Percentiles rank a stretch among this genome's conserved stretches.
These are phyloP conservation scores for Ceratosolen fusciceps DNA, from an alignment of 1,140 invertebrate genomes.

Conservation along the genomic window DNA sequence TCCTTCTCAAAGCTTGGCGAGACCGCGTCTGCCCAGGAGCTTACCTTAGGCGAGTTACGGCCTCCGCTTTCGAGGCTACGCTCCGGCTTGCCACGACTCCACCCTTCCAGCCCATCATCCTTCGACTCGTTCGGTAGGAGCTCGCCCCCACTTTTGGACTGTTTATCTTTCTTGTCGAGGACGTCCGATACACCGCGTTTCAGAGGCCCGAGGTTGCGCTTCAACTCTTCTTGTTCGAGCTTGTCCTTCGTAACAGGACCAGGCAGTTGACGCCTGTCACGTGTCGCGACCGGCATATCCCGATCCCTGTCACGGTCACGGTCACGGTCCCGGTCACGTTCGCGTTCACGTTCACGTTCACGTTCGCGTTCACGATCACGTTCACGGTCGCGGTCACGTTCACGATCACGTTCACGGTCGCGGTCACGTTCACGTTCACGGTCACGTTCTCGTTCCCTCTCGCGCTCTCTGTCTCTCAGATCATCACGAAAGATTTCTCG, in stretches of 20 bases:
- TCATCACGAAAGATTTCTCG: conserved; percentile 53
- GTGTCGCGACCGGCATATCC: conserved; percentile 69
- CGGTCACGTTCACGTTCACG: conserved; percentile 54
- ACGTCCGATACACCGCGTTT: conserved; percentile 65
- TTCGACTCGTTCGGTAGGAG: conserved; percentile 50
- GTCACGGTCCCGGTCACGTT: conserved; percentile 55
- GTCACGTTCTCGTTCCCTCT: no score
- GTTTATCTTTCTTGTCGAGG: conserved; percentile 65
- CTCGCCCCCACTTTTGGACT: conserved; percentile 39
- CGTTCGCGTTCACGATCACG: conserved; percentile 55
- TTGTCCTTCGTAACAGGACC: conserved; percentile 77
- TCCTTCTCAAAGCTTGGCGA: conserved; percentile 70
- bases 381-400: conserved; percentile 56
- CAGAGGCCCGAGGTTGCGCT: conserved; percentile 72
- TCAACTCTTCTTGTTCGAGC: conserved; percentile 75
- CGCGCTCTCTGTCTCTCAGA: conserved; percentile 53
- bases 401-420: conserved; percentile 55
- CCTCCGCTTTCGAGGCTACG: conserved; percentile 51
- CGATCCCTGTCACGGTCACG: conserved; percentile 55
- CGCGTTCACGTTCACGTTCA: conserved; percentile 57
- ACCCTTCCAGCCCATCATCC: conserved; percentile 62
- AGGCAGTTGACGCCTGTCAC: conserved; percentile 70
- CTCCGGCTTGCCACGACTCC: conserved; percentile 60
- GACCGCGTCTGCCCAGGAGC: conserved; percentile 70
- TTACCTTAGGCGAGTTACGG: conserved; percentile 28